These are phyloP conservation scores for Heliconius ethilla DNA, from an alignment of 2,888 invertebrate genomes.

Conservation along the genomic window DNA sequence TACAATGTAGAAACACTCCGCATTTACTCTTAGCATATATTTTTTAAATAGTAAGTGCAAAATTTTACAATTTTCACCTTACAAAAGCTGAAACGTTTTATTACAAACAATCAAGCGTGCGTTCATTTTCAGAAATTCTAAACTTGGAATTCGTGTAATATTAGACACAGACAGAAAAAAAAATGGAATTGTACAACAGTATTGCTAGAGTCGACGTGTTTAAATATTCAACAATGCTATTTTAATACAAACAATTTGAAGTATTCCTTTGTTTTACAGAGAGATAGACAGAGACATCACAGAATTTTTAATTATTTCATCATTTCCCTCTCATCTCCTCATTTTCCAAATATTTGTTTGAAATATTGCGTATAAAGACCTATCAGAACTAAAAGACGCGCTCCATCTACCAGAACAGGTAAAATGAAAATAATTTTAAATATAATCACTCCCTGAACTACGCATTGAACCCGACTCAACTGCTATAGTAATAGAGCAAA, in stretches of 20 bases:
- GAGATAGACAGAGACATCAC: too few relatives aligned
- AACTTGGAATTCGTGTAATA: neutral
- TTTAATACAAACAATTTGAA: too few relatives aligned
- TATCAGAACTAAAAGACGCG: too few relatives aligned
- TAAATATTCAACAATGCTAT: too few relatives aligned
- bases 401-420: too few relatives aligned
- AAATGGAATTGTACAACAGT: neutral
- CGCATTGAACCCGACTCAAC: neutral
- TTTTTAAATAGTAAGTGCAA: neutral
- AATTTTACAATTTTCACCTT: neutral
- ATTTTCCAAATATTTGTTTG: too few relatives aligned
- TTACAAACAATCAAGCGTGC: neutral
- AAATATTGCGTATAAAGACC: neutral
- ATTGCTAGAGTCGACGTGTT: too few relatives aligned
- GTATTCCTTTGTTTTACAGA: too few relatives aligned
- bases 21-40: neutral
- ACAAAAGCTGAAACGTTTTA: slow-evolving; percentile 1
- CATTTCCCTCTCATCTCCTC: too few relatives aligned
- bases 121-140: slow-evolving; percentile 1
- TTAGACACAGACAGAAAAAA: neutral
- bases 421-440: too few relatives aligned
- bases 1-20: neutral
- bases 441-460: too few relatives aligned
- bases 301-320: too few relatives aligned
- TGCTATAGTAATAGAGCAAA: slow-evolving; percentile 3